Evolutionary conservation across 2,797 vertebrate species (phyloP).

Genomic region (Melopsittacus undulatus): DNA sequence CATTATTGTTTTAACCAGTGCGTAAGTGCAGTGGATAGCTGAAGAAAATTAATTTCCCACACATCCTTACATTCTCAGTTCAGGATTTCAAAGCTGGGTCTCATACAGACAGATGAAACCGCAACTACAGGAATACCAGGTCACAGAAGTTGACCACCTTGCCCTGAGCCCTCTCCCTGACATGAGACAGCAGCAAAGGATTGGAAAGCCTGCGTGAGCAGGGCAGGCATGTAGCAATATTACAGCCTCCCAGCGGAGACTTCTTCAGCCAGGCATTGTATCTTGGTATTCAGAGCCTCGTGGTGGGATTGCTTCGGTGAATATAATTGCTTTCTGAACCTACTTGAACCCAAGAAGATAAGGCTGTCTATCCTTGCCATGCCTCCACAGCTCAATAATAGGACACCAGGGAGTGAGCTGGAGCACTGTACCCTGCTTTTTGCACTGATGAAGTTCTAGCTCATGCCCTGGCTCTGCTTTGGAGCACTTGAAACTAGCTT

Average conservation of each 20-base stretch:
- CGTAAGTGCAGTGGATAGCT: not conserved
- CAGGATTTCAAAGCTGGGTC: not conserved
- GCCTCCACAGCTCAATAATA: not conserved
- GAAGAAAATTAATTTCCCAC: not conserved
- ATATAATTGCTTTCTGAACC: slow-evolving; percentile 1
- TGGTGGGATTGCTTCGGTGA: not conserved
- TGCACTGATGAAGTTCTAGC: not conserved
- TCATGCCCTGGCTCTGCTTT: not conserved
- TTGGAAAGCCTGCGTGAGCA: not conserved
- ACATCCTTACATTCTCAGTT: not conserved
- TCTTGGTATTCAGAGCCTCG: not conserved
- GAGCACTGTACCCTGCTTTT: not conserved
- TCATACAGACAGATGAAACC: not conserved
- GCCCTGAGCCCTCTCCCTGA: not conserved
- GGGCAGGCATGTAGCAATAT: not conserved
- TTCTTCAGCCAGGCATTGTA: slow-evolving; percentile 2
- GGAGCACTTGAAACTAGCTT: not conserved
- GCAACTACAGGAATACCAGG: not conserved
- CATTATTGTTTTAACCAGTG: not conserved
- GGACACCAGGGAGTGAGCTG: not conserved
- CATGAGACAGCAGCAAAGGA: not conserved
- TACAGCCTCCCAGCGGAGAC: not conserved
- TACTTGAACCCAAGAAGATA: not conserved
- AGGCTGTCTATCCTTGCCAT: not conserved
- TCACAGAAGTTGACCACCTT: not conserved